A percentile compares a stretch with the other conserved stretches of the same genome.
phyloP scores from a whole-genome alignment of 2,113 vertebrate genomes.

The Leptodactylus fuscus region DNA sequence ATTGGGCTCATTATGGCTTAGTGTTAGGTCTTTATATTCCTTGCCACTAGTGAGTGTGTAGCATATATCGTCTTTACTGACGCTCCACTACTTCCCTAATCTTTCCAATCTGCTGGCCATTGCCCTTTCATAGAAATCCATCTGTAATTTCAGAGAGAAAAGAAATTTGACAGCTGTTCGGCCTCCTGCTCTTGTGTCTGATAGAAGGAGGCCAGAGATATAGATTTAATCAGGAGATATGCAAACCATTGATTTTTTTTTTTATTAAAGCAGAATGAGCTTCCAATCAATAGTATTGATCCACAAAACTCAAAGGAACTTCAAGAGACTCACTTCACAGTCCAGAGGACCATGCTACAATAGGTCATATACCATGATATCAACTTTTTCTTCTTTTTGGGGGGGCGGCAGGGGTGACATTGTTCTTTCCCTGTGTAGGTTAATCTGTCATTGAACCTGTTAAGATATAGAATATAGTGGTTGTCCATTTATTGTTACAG shows the following conservation, averaged over 20 bases:
- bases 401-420: neutral
- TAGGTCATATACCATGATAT: neutral
- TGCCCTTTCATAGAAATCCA: constrained; percentile 61
- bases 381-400: neutral
- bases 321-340: constrained; percentile 34
- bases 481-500: too few relatives aligned
- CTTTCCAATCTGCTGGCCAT: constrained; percentile 63
- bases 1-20: neutral
- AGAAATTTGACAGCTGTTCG: constrained; percentile 56
- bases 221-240: constrained; percentile 61
- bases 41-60: neutral
- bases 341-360: constrained; percentile 57
- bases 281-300: constrained; percentile 56
- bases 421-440: neutral
- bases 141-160: constrained; percentile 62
- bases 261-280: constrained; percentile 46
- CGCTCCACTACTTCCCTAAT: constrained; percentile 61
- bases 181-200: constrained; percentile 52
- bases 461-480: too few relatives aligned
- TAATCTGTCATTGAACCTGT: neutral
- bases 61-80: neutral
- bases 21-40: neutral
- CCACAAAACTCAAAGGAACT: constrained; percentile 42
- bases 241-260: constrained; percentile 60
- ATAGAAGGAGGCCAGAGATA: neutral